Evolutionary conservation across 2,113 vertebrate species (phyloP).

Genomic region (Herpetotheres cachinnans): DNA sequence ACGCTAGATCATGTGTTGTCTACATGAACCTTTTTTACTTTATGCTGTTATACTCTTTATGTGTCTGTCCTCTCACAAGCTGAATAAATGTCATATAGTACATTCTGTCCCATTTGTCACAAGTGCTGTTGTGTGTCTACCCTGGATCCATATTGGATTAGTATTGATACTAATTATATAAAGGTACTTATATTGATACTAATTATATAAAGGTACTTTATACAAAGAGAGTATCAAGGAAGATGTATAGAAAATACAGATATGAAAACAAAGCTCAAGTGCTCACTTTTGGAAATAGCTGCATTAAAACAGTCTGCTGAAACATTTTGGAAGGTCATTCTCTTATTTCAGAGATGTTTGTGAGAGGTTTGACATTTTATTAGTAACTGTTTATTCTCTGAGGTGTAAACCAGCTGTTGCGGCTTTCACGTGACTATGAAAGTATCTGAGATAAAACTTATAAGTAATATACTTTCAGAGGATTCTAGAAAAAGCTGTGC

Average conservation of each 20-base stretch:
- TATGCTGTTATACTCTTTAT: background rate
- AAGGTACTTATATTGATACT: background rate
- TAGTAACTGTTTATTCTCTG: conserved; percentile 6
- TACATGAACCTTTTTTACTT: background rate
- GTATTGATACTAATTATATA: background rate
- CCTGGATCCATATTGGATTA: background rate
- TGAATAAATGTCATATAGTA: conserved; percentile 4
- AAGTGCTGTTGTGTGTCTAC: background rate
- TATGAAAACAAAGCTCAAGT: background rate
- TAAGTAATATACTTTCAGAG: background rate
- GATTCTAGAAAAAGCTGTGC: background rate
- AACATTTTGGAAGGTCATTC: background rate
- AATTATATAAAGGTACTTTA: background rate
- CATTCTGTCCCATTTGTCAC: conserved; percentile 24
- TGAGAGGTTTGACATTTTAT: background rate
- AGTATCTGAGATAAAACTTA: background rate
- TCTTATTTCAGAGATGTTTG: background rate
- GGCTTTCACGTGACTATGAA: background rate
- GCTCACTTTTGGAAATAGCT: background rate
- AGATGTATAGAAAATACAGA: background rate
- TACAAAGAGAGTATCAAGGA: background rate
- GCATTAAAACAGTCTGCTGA: background rate
- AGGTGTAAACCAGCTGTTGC: conserved; percentile 15
- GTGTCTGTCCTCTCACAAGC: background rate
- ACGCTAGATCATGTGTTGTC: background rate